These are phyloP conservation scores for Sphaerophoria taeniata DNA, from an alignment of 2,888 invertebrate genomes.

Conservation along the genomic window DNA sequence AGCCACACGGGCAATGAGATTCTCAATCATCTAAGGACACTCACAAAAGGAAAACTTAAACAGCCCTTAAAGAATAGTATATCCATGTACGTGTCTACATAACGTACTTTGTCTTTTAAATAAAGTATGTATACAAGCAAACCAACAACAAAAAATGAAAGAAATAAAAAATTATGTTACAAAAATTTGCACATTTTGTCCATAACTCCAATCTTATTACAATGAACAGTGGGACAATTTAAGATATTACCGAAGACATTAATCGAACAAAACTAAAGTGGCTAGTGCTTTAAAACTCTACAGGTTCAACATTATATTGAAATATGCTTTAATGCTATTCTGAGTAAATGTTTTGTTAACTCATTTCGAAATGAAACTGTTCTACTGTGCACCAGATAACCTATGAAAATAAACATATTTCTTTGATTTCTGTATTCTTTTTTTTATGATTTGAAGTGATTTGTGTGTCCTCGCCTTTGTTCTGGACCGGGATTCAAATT, in stretches of 20 bases:
- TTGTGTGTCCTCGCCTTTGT: slow-evolving; percentile 37
- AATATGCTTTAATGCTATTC: too few relatives aligned
- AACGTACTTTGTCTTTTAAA: too few relatives aligned
- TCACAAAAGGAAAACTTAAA: slow-evolving; percentile 42
- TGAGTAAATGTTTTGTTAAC: background rate
- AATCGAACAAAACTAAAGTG: too few relatives aligned
- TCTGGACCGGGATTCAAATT: background rate
- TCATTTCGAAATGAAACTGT: slow-evolving; percentile 1
- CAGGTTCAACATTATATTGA: too few relatives aligned
- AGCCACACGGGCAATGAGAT: background rate
- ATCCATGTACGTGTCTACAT: background rate
- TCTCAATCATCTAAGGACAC: slow-evolving; percentile 54
- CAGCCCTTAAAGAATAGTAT: background rate
- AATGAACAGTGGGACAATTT: background rate
- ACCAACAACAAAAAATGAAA: slow-evolving; percentile 14
- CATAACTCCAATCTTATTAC: background rate
- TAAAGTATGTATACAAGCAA: too few relatives aligned
- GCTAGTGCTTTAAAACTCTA: too few relatives aligned
- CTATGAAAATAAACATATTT: slow-evolving; percentile 37
- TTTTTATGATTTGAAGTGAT: slow-evolving; percentile 51
- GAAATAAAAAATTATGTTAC: slow-evolving; percentile 27
- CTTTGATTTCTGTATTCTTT: background rate
- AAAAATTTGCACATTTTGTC: slow-evolving; percentile 38
- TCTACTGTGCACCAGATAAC: background rate
- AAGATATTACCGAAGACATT: background rate